phyloP scores from a whole-genome alignment of 2,888 invertebrate genomes.

The Capitulum mitella region DNA sequence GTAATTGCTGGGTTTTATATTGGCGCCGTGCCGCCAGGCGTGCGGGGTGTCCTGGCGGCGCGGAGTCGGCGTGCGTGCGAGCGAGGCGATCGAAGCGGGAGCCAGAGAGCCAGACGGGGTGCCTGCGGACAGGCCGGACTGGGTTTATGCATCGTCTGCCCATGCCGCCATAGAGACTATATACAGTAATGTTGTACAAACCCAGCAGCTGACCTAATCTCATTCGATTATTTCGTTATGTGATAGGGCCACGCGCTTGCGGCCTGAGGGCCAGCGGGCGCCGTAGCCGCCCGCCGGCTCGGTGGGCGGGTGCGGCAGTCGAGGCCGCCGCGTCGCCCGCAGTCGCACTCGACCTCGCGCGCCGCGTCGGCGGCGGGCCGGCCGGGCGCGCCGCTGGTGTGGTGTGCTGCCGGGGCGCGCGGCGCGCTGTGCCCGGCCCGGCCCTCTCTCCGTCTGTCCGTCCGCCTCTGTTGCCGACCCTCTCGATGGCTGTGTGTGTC shows the following conservation, averaged over 20 bases:
- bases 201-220: constrained; percentile 21
- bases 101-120: neutral
- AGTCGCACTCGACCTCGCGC: no score
- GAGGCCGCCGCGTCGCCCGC: no score
- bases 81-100: neutral
- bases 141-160: neutral
- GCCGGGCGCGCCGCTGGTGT: neutral
- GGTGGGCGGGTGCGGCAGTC: no score
- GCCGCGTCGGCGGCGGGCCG: neutral
- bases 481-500: constrained; percentile 19
- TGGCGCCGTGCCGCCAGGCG: neutral
- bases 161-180: neutral
- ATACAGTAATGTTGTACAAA: constrained; percentile 17
- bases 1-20: constrained; percentile 19
- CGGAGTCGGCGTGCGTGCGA: neutral
- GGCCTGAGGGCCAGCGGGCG: neutral
- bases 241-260: neutral
- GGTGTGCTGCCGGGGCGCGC: neutral
- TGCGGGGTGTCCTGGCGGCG: neutral
- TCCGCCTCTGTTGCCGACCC: neutral
- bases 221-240: neutral
- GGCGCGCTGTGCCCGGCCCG: neutral
- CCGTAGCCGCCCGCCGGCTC: no score
- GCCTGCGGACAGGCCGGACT: neutral
- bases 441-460: no score